Conservation (phyloP, 30 jellyfish, hydroid and myxozoan genomes). For the Mastigias papua region DNA sequence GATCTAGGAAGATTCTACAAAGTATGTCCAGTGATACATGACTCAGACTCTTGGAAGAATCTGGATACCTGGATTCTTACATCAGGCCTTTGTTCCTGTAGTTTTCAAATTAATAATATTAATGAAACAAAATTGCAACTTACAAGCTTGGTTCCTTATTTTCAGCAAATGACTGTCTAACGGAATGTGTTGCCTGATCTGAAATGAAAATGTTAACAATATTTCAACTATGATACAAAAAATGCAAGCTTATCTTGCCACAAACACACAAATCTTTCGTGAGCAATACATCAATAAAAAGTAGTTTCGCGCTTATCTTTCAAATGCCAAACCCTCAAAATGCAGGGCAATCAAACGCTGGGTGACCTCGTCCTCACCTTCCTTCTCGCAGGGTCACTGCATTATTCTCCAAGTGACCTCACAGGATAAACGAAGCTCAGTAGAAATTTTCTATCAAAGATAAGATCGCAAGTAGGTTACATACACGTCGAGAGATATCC, state of each 20-base stretch:
- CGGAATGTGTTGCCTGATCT: not conserved
- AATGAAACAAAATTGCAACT: not conserved
- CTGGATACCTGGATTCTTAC: no score
- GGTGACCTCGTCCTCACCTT: not conserved
- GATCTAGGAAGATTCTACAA: no score
- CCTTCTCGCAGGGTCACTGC: not conserved
- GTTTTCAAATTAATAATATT: no score
- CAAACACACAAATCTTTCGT: conserved; percentile 24
- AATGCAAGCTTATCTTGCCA: conserved; percentile 10
- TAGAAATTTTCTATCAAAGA: no score
- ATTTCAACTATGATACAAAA: not conserved
- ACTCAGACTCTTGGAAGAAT: no score
- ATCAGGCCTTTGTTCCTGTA: no score
- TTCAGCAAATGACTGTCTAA: not conserved
- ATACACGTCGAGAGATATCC: no score
- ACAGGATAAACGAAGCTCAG: not conserved
- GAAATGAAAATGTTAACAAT: not conserved
- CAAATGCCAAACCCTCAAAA: not conserved
- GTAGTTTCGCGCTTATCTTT: conserved; percentile 2
- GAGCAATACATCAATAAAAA: conserved; percentile 11
- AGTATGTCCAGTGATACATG: no score
- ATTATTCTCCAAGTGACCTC: not conserved
- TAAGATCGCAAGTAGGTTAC: no score
- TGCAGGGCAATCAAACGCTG: not conserved
- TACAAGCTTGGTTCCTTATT: not conserved